phyloP scores from a whole-genome alignment of 2,113 vertebrate genomes.

The Mionectes macconnelli region DNA sequence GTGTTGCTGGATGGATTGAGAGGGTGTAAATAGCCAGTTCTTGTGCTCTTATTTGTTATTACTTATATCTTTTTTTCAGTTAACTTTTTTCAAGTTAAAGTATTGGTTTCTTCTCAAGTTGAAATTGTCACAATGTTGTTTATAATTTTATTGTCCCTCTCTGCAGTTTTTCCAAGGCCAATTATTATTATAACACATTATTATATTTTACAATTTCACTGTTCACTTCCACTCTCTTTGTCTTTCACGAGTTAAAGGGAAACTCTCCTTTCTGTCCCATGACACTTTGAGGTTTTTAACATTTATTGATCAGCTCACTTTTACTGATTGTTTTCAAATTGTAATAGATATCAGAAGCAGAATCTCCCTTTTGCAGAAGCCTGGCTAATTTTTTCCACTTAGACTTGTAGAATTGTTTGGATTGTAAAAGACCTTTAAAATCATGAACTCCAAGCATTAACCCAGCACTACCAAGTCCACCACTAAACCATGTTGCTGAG shows the following conservation, averaged over 20 bases:
- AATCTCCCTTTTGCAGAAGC: not conserved
- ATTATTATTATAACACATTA: not conserved
- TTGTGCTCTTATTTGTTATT: not conserved
- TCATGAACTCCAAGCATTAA: not conserved
- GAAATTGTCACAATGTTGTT: not conserved
- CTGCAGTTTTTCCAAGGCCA: not conserved
- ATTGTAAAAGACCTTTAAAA: not conserved
- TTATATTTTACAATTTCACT: not conserved
- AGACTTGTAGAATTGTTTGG: not conserved
- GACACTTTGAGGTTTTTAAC: not conserved
- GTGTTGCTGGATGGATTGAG: not conserved
- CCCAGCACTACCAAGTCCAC: fast-evolving
- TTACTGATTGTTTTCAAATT: not conserved
- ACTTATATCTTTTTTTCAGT: not conserved
- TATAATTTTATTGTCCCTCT: not conserved
- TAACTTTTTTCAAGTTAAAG: not conserved
- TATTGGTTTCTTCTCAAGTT: not conserved
- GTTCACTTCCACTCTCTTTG: not conserved
- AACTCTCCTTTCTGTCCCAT: not conserved
- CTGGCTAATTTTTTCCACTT: not conserved
- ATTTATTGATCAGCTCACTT: not conserved
- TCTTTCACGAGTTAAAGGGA: not conserved
- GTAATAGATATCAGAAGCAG: not conserved
- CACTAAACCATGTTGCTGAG: not conserved
- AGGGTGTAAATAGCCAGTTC: not conserved